phyloP scores from a whole-genome alignment of 2,888 invertebrate genomes.

The Phyllotreta cruciferae region DNA sequence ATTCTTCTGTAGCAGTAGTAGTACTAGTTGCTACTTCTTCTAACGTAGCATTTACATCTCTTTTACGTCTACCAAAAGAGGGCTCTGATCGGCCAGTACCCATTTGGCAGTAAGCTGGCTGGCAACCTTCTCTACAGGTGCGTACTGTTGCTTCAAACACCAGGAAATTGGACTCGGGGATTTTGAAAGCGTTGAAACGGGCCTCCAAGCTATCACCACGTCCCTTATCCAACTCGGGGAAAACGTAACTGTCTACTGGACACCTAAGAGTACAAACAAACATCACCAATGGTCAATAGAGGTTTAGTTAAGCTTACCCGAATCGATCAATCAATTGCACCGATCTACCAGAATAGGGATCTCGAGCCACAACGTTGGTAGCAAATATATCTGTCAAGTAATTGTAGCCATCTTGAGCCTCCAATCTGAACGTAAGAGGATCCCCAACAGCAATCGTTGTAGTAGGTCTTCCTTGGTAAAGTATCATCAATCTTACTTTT shows the following conservation, averaged over 20 bases:
- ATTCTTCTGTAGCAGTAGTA: background rate
- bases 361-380: constrained; percentile 89
- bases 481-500: constrained; percentile 82
- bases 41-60: constrained; percentile 59
- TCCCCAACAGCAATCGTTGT: constrained; percentile 94
- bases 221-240: constrained; percentile 87
- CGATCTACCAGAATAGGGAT: constrained; percentile 89
- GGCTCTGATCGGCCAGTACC: constrained; percentile 77
- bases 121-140: constrained; percentile 88
- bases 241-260: constrained; percentile 90
- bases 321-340: constrained; percentile 89
- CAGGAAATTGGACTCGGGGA: constrained; percentile 91
- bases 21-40: too few species aligned
- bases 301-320: constrained; percentile 67
- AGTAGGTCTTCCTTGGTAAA: constrained; percentile 90
- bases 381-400: constrained; percentile 91
- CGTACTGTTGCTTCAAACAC: constrained; percentile 92
- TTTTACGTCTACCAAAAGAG: constrained; percentile 77
- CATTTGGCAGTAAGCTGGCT: constrained; percentile 86
- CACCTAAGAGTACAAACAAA: constrained; percentile 66
- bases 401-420: constrained; percentile 88
- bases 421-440: constrained; percentile 86
- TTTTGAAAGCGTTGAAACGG: constrained; percentile 92
- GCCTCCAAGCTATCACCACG: constrained; percentile 89
- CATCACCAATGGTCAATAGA: constrained; percentile 2